phyloP scores from a whole-genome alignment of 2,113 vertebrate genomes.

The Castor canadensis region DNA sequence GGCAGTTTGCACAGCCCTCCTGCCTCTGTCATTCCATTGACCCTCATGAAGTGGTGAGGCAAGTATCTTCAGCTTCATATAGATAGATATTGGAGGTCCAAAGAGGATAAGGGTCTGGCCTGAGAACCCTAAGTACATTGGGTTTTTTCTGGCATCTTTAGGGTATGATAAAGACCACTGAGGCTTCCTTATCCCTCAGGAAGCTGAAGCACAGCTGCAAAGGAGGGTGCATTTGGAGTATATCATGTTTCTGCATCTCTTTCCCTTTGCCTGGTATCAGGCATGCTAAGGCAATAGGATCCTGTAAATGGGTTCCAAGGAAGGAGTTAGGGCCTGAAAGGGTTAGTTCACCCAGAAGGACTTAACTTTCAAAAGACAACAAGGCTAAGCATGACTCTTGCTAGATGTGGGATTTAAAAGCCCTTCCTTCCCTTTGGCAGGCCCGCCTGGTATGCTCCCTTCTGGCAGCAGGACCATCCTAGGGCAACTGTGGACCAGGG shows the following conservation, averaged over 20 bases:
- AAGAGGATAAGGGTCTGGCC: neutral
- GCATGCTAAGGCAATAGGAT: neutral
- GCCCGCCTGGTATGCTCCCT: neutral
- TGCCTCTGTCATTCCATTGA: neutral
- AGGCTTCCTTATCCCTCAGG: neutral
- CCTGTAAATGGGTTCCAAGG: neutral
- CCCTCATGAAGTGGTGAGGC: neutral
- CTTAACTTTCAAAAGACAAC: neutral
- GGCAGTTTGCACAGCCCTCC: neutral
- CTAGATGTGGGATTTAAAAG: neutral
- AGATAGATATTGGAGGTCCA: neutral
- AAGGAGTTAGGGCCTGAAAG: neutral
- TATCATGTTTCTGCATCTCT: neutral
- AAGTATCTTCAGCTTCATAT: neutral
- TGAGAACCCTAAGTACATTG: neutral
- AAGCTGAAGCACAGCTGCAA: neutral
- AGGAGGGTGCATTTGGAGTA: neutral
- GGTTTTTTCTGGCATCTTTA: neutral
- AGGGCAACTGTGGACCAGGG: neutral
- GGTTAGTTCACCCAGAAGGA: neutral
- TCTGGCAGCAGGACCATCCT: neutral
- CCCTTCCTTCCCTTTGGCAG: neutral
- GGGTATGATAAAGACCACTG: neutral
- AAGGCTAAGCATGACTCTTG: neutral
- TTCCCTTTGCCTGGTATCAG: neutral